phyloP scores from a whole-genome alignment of 2,888 invertebrate genomes.

The Dysmachus trigonus region DNA sequence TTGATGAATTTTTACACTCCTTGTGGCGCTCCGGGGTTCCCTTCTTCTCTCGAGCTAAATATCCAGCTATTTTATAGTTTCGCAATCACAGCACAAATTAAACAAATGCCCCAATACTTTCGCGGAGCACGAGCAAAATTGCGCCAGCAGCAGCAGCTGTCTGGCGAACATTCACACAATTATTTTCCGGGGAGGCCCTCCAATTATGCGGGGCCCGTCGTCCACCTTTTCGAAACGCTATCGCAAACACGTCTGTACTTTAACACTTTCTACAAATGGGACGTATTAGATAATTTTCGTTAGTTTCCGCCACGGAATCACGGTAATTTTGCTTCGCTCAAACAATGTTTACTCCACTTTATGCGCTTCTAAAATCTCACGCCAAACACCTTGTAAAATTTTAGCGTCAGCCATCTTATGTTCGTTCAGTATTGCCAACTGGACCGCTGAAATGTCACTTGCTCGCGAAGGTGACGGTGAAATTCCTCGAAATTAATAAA shows the following conservation, averaged over 20 bases:
- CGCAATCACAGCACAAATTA: background rate
- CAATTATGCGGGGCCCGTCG: background rate
- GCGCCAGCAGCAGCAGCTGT: background rate
- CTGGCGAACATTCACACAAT: background rate
- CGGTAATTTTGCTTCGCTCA: background rate
- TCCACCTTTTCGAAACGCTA: background rate
- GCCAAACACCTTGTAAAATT: constrained; percentile 55
- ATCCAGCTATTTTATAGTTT: background rate
- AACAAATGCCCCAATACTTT: background rate
- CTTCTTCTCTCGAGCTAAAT: background rate
- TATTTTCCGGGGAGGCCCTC: background rate
- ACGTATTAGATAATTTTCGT: background rate
- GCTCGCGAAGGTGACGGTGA: background rate
- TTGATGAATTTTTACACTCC: constrained; percentile 8
- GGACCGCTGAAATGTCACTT: constrained; percentile 3
- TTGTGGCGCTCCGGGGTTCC: background rate
- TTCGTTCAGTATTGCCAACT: constrained; percentile 53
- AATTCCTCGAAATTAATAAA: background rate
- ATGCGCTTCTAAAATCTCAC: constrained; percentile 47
- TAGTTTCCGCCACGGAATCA: background rate
- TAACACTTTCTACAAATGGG: background rate
- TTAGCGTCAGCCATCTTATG: constrained; percentile 58
- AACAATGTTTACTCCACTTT: constrained; percentile 29
- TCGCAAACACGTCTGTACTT: background rate
- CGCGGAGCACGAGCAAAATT: background rate